Evolutionary conservation across 2,888 invertebrate species (phyloP), one percentile per base, ranked within the genome.

Genomic region (Archips xylosteana): DNA sequence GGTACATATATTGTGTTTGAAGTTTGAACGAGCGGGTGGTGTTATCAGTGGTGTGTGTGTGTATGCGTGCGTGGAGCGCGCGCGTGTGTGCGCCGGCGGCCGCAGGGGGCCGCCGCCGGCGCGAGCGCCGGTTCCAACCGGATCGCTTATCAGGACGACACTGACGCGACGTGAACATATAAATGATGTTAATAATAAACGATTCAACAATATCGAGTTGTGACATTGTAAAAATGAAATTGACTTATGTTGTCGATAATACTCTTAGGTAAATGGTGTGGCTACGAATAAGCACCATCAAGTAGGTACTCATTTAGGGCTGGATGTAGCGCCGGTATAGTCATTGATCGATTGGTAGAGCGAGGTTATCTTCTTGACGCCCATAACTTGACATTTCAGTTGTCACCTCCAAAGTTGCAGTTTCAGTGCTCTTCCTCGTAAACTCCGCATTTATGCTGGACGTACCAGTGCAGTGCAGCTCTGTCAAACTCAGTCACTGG

Each of bases 121-220:
- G 86, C 83, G 84, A 80, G 85, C 85, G 82, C 87, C 82, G 87
- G 92, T 91, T 90, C 71, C 57, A 85, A 79, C 90, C 88, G 87
- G 94, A 89, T 93, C 79, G 63, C 87, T 93, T 93, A 93, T 93
- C 93, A 80, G 77, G 84, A 85, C 87, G 89, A 85, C 87, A 87
- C 86, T 85, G 83, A 78, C 78, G 77, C 78, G 77, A 78, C 78
- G 83, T 81, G 86, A 84, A 73, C 59, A 73, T 82, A 83, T 79
- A 80, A 82, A 80, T 81, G 77, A 80, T 80, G 72, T 84, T 83
- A 83, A 85, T 83, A 83, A 85, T 83, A 81, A 83, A 82, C 83
- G 83, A 83, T 80, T 82, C 79, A 79, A 82, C 83, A 78, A 83
- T 82, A 82, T 73, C 59, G 42, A 69, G 57, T 69, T 83, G 81